A percentile compares a stretch with the other conserved stretches of the same genome.
phyloP scores from a whole-genome alignment of 2,888 invertebrate genomes.

The Drosophila longiperda region DNA sequence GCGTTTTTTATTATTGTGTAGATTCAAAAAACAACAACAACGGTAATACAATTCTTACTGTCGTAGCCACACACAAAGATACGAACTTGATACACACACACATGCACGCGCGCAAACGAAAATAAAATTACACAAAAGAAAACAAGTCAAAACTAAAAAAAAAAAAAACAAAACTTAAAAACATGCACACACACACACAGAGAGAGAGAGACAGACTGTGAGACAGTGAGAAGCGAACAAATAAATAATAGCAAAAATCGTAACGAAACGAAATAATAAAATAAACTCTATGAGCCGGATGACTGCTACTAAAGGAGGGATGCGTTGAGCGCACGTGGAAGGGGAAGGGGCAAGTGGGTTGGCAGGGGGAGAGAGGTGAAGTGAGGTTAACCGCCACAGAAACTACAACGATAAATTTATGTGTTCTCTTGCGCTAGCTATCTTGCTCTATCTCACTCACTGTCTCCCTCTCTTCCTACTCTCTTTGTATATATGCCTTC shows the following conservation, averaged over 20 bases:
- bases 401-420: conserved; percentile 71
- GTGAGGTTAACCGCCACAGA: conserved; percentile 62
- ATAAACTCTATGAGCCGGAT: conserved; percentile 74
- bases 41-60: conserved; percentile 79
- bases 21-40: conserved; percentile 66
- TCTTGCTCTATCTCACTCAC: conserved; percentile 20
- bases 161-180: conserved; percentile 65
- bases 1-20: conserved; percentile 71
- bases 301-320: conserved; percentile 48
- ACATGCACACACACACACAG: conserved; percentile 53
- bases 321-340: conserved; percentile 4
- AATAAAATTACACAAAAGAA: conserved; percentile 80
- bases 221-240: conserved; percentile 63
- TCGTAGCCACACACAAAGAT: conserved; percentile 68
- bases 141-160: conserved; percentile 77
- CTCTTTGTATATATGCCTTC: conserved; percentile 23
- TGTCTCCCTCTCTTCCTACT: conserved; percentile 15
- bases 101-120: conserved; percentile 48
- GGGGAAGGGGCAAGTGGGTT: not conserved
- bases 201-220: conserved; percentile 16
- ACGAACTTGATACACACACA: conserved; percentile 74
- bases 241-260: conserved; percentile 79
- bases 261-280: conserved; percentile 80
- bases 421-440: conserved; percentile 48
- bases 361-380: conserved; percentile 31